Evolutionary conservation across 1,140 invertebrate genomes (phyloP).

Genomic region (Mamestra configurata): DNA sequence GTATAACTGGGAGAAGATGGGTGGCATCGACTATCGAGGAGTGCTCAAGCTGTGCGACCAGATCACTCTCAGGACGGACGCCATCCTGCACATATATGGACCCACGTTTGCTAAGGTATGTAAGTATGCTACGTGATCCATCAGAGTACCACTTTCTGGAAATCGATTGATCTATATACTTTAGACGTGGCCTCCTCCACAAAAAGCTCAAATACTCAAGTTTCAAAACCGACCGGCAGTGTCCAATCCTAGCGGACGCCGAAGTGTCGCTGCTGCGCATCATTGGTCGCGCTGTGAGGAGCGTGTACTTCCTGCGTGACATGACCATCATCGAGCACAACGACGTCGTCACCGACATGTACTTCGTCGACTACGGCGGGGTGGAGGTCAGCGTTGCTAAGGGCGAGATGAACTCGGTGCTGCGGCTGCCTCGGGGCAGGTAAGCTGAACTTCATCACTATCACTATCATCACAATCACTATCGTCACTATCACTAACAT

Average conservation of each 20-base stretch:
- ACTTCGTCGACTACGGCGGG: constrained; percentile 71
- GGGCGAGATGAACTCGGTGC: constrained; percentile 26
- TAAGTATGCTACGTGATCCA: not conserved
- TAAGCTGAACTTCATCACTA: constrained; percentile 29
- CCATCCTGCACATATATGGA: constrained; percentile 76
- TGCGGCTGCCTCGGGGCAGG: constrained; percentile 69
- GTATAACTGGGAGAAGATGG: constrained; percentile 78
- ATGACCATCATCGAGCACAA: constrained; percentile 68
- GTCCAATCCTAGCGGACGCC: constrained; percentile 72
- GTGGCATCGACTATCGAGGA: constrained; percentile 71
- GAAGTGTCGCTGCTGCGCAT: constrained; percentile 72
- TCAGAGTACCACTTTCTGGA: no score
- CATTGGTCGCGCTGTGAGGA: constrained; percentile 71
- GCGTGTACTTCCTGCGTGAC: constrained; percentile 69
- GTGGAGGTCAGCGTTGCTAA: constrained; percentile 59
- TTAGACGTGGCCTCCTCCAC: no score
- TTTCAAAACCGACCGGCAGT: no score
- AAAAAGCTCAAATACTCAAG: no score
- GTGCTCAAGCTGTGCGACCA: constrained; percentile 78
- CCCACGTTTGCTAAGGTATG: constrained; percentile 72
- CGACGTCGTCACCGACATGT: constrained; percentile 73
- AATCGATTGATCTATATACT: no score
- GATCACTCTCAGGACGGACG: constrained; percentile 76
- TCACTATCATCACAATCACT: no score
- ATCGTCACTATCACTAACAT: no score